Percentiles rank a stretch among this genome's conserved stretches.
These are phyloP conservation scores for Parasteatoda lunata DNA, from an alignment of 2,888 invertebrate genomes.

Conservation along the genomic window DNA sequence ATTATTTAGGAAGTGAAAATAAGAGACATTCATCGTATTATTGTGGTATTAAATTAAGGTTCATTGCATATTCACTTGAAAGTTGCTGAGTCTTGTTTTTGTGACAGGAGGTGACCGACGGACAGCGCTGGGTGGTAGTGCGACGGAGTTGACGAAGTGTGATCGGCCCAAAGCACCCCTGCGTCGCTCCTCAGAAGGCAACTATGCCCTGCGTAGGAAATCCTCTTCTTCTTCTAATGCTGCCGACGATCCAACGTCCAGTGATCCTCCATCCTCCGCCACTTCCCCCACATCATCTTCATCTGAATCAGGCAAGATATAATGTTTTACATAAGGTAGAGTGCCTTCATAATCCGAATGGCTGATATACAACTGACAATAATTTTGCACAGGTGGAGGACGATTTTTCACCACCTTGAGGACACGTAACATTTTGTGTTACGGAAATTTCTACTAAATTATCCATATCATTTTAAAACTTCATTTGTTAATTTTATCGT, in stretches of 20 bases:
- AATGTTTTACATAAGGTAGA: too few relatives aligned
- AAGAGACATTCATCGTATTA: background rate
- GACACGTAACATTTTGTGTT: too few relatives aligned
- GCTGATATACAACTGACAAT: too few relatives aligned
- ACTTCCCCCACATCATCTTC: slow-evolving; percentile 31
- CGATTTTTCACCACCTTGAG: too few relatives aligned
- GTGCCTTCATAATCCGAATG: too few relatives aligned
- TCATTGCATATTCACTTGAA: too few relatives aligned
- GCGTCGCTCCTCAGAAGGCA: slow-evolving; percentile 54
- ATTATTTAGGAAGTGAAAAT: background rate
- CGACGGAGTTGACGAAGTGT: slow-evolving; percentile 42
- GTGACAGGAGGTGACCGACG: slow-evolving; percentile 39
- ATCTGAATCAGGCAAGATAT: slow-evolving; percentile 47
- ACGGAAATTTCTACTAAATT: too few relatives aligned
- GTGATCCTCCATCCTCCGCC: slow-evolving; percentile 34
- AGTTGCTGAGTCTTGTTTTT: background rate
- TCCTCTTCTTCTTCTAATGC: slow-evolving; percentile 55
- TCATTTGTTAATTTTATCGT: too few relatives aligned
- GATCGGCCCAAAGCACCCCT: slow-evolving; percentile 34
- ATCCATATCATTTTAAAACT: too few relatives aligned
- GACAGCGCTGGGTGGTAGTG: slow-evolving; percentile 47
- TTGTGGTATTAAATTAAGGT: background rate
- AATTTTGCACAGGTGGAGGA: too few relatives aligned
- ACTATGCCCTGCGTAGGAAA: slow-evolving; percentile 27
- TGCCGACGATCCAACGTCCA: slow-evolving; percentile 46